phyloP scores from a whole-genome alignment of 1,140 invertebrate genomes.

The Drosophila subpulchrella region DNA sequence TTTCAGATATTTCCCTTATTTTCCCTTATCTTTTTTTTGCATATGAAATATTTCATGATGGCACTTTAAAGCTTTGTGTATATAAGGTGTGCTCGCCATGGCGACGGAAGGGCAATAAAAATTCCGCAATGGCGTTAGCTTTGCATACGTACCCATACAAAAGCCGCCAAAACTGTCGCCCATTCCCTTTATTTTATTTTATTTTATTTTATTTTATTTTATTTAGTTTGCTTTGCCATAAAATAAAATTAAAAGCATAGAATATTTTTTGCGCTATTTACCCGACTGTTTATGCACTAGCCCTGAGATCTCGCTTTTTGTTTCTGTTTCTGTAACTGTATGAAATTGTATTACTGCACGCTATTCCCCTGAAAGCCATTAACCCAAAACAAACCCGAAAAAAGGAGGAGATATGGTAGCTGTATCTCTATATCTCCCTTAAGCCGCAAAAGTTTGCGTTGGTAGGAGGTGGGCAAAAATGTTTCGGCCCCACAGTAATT shows the following conservation, averaged over 20 bases:
- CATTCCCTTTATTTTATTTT: conserved; percentile 22
- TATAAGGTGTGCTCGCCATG: conserved; percentile 54
- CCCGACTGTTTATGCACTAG: conserved; percentile 34
- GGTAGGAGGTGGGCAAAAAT: conserved; percentile 8
- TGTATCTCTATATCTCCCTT: conserved; percentile 51
- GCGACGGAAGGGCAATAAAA: conserved; percentile 76
- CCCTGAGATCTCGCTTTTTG: conserved; percentile 16
- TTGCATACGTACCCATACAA: conserved; percentile 23
- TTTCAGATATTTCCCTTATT: conserved; percentile 19
- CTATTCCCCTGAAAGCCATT: conserved; percentile 79
- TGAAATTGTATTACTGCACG: conserved; percentile 79
- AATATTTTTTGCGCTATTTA: conserved; percentile 53
- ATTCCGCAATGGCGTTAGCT: conserved; percentile 75
- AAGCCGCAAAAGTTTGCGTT: conserved; percentile 66
- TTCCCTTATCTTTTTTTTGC: conserved; percentile 30
- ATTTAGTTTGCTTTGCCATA: conserved; percentile 55
- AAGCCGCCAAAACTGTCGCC: conserved; percentile 59
- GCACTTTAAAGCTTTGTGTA: conserved; percentile 68
- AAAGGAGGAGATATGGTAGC: conserved; percentile 15
- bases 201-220: conserved; percentile 23
- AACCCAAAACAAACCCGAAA: conserved; percentile 53
- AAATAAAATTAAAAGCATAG: conserved; percentile 75
- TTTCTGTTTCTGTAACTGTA: conserved; percentile 21
- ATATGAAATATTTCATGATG: conserved; percentile 76
- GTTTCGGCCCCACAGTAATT: conserved; percentile 63